A percentile compares a stretch with the other conserved stretches of the same genome.
phyloP scores from a whole-genome alignment of 1,140 invertebrate species.

The Atta texana region DNA sequence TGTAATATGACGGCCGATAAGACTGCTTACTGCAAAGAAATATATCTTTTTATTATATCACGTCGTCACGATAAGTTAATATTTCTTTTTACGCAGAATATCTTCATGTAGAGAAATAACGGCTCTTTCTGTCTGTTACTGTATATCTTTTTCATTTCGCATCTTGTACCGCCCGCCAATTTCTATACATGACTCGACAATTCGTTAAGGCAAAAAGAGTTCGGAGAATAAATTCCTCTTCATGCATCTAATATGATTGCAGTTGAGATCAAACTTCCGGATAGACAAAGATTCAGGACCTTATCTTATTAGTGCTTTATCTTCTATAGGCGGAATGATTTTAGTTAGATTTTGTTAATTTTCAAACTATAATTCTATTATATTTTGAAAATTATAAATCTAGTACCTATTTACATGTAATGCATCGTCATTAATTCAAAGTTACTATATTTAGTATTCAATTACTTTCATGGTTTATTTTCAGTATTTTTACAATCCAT shows the following conservation, averaged over 20 bases:
- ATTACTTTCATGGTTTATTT: conserved; percentile 60
- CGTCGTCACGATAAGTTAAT: conserved; percentile 74
- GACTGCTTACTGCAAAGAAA: neutral
- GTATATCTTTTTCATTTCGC: conserved; percentile 59
- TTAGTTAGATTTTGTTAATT: neutral
- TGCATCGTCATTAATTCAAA: conserved; percentile 17
- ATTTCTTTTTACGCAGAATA: conserved; percentile 78
- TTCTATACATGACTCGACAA: conserved; percentile 81
- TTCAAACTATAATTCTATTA: neutral
- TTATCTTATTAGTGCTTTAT: neutral
- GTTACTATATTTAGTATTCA: conserved; percentile 44
- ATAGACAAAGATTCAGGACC: neutral
- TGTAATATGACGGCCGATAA: conserved; percentile 6
- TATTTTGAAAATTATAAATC: neutral
- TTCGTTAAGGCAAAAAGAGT: conserved; percentile 61
- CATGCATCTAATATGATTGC: conserved; percentile 37
- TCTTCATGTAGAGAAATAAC: conserved; percentile 68
- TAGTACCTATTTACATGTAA: neutral
- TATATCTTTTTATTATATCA: conserved; percentile 23
- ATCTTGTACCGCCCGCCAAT: conserved; percentile 75
- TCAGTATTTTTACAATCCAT: conserved; percentile 22
- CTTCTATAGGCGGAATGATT: neutral
- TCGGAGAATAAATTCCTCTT: conserved; percentile 44
- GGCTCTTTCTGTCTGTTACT: conserved; percentile 66
- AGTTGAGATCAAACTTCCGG: conserved; percentile 20